Base-by-base conservation (phyloP, 2,888 invertebrate genomes). In the Plusia festucae region DNA sequence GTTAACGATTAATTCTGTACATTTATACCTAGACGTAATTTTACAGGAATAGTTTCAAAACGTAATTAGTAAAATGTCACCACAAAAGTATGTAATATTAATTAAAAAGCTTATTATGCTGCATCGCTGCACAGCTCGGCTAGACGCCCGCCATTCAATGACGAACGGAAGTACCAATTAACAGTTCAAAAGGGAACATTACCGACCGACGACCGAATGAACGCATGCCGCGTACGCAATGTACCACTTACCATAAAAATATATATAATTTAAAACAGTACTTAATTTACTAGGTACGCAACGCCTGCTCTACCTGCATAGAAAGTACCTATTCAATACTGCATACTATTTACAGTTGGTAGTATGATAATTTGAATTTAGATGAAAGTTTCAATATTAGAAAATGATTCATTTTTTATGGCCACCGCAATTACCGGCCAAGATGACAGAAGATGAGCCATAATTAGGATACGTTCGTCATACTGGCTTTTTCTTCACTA, bases 131-230 rank as follows among this genome's bases (percentile, higher is more conserved):
- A 73, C 58, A 63, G 65, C 59, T 60, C 54, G 63, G 65, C 68
- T 70, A 73, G 65, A 76, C 65, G 70, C 70, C 60, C 76, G 76
- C 83, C 79, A 64, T 81, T 82, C 83, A 80, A 82, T 82, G 73
- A 79, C 57, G 66, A 75, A 64, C 82, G 86, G 85, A 87, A 81
- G 78, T 69, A 75, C 77, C 81, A 83, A 86, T 85, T 81, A 85
- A 82, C 77, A 75, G 78, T 81, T 74, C 71, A 80, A 81, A 84
- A 81, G 83, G 82, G 81, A 76, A 79, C 73, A 73, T 81, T 72
- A 70, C 68, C 54, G 75, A 68, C 74, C 59, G 72, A 63, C 62
- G 57, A 67, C 62, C 59, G 63, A 61, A 64, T 63, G 65, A 59
- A 65, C 69, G 52, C 57, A 63, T 55, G 56, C 51, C 58, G 69